Percentiles rank a stretch among this genome's conserved stretches.
Conservation (phyloP, 2,888 invertebrate genomes). For the Pristionchus arcanus region DNA sequence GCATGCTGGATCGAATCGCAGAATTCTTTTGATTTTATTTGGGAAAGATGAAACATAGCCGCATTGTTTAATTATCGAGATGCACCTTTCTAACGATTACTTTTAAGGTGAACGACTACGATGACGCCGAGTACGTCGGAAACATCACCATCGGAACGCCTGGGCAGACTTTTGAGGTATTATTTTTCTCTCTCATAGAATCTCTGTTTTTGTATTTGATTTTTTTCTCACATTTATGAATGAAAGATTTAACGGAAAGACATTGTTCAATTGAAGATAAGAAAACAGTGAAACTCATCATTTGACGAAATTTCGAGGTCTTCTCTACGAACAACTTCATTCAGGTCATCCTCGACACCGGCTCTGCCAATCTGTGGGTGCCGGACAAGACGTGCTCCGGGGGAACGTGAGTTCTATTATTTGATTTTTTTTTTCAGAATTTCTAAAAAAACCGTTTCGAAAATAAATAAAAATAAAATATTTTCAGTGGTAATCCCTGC, state of each 20-base stretch:
- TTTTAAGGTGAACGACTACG: slow-evolving; percentile 51
- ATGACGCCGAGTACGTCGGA: slow-evolving; percentile 50
- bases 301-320: no score
- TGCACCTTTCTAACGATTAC: no score
- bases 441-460: neutral
- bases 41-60: neutral
- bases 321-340: neutral
- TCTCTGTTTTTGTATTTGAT: neutral
- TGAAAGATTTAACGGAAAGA: no score
- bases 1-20: no score
- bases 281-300: no score
- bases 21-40: no score
- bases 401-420: neutral
- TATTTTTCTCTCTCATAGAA: neutral
- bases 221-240: no score
- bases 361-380: slow-evolving; percentile 72
- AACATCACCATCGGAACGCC: slow-evolving; percentile 53
- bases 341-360: slow-evolving; percentile 70
- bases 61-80: no score
- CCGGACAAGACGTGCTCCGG: slow-evolving; percentile 63
- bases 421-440: neutral
- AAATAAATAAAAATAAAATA: no score
- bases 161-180: slow-evolving; percentile 47
- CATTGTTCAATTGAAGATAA: no score
- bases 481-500: slow-evolving; percentile 57